These are phyloP conservation scores for Drosophila lutescens DNA, from an alignment of 2,888 invertebrate genomes.

Conservation along the genomic window DNA sequence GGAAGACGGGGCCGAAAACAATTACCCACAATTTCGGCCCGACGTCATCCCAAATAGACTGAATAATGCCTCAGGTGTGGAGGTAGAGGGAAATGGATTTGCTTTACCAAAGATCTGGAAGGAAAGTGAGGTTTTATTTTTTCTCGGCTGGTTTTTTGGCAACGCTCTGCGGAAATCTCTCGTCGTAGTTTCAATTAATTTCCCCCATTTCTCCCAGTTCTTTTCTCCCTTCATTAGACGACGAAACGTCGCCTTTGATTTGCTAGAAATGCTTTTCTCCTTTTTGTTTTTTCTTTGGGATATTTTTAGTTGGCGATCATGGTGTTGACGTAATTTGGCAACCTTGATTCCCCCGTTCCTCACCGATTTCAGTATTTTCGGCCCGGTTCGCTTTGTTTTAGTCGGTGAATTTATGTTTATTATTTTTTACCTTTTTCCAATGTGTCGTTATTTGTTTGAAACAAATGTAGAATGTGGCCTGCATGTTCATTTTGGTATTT, in stretches of 20 bases:
- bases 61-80: slow-evolving; percentile 43
- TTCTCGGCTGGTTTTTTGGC: slow-evolving; percentile 54
- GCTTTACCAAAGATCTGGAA: slow-evolving; percentile 54
- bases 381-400: slow-evolving; percentile 25
- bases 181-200: slow-evolving; percentile 61
- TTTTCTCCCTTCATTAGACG: slow-evolving; percentile 42
- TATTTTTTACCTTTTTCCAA: slow-evolving; percentile 74
- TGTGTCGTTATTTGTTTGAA: slow-evolving; percentile 68
- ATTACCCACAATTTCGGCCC: slow-evolving; percentile 47
- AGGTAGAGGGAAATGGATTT: slow-evolving; percentile 25
- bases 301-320: slow-evolving; percentile 72
- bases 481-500: slow-evolving; percentile 53
- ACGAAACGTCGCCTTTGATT: slow-evolving; percentile 74
- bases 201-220: slow-evolving; percentile 27
- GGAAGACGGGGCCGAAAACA: slow-evolving; percentile 55
- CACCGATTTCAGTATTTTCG: slow-evolving; percentile 21
- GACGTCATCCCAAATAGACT: slow-evolving; percentile 51
- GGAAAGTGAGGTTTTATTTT: slow-evolving; percentile 33
- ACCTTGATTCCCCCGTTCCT: slow-evolving; percentile 67
- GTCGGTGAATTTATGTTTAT: slow-evolving; percentile 69
- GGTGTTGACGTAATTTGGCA: slow-evolving; percentile 76
- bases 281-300: slow-evolving; percentile 17
- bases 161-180: slow-evolving; percentile 64
- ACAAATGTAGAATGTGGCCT: slow-evolving; percentile 56
- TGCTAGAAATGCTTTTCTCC: slow-evolving; percentile 43